Evolutionary conservation across 2,888 invertebrate species (phyloP).

Genomic region (Rapana venosa): DNA sequence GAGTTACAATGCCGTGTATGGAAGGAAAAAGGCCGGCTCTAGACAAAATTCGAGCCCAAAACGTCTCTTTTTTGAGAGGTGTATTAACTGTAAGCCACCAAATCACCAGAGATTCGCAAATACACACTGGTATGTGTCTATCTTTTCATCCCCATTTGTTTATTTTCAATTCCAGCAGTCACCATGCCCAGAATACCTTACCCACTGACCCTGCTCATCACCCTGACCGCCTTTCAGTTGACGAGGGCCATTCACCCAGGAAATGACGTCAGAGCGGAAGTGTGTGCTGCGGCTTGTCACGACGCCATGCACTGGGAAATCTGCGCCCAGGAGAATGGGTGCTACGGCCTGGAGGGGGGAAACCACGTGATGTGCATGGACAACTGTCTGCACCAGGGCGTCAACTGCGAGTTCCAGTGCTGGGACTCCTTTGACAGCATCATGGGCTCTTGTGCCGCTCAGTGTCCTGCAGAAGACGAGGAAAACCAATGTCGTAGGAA

Average conservation of each 20-base stretch:
- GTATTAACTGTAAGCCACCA: too few species aligned
- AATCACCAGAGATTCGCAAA: too few species aligned
- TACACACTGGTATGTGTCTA: too few species aligned
- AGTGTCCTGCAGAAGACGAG: neutral
- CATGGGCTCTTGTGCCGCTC: constrained; percentile 18
- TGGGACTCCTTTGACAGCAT: constrained; percentile 27
- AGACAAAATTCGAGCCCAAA: too few species aligned
- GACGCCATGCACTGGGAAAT: constrained; percentile 32
- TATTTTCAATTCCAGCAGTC: too few species aligned
- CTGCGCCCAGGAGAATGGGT: constrained; percentile 14
- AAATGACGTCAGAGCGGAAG: constrained; percentile 3
- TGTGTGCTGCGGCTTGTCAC: constrained; percentile 10
- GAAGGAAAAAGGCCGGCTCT: too few species aligned
- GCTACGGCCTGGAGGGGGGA: neutral
- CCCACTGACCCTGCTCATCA: neutral
- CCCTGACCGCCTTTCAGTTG: neutral
- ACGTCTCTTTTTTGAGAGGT: too few species aligned
- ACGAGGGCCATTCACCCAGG: neutral
- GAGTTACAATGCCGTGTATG: too few species aligned
- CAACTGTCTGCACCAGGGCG: neutral
- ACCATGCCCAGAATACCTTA: too few species aligned
- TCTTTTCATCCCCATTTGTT: too few species aligned
- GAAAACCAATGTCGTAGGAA: neutral
- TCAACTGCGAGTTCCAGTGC: constrained; percentile 23
- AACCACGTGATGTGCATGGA: constrained; percentile 8